A percentile compares a stretch with the other conserved stretches of the same genome.
These are phyloP conservation scores for Mystacornis crossleyi DNA, from an alignment of 2,113 vertebrate species.

Conservation along the genomic window DNA sequence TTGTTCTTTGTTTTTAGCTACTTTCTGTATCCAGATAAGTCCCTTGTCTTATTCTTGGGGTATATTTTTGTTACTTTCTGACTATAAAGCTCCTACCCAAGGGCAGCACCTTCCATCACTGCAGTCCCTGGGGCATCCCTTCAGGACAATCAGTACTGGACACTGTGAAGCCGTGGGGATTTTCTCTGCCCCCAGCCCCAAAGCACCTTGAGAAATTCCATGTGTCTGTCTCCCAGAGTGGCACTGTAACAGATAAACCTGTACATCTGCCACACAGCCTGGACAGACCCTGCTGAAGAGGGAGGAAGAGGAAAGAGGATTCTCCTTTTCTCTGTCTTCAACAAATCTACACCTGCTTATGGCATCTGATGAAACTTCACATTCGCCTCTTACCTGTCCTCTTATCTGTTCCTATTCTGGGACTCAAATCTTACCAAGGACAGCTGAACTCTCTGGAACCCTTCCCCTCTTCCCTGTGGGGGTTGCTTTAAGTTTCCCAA, in stretches of 20 bases:
- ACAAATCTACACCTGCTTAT: background rate
- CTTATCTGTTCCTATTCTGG: background rate
- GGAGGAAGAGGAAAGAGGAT: background rate
- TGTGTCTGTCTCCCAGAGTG: accelerated
- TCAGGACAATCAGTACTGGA: accelerated
- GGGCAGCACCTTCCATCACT: background rate
- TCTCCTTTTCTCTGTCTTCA: background rate
- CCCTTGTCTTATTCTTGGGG: background rate
- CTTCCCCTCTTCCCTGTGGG: background rate
- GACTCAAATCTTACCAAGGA: background rate
- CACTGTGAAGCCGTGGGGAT: accelerated
- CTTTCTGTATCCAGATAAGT: background rate
- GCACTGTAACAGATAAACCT: background rate
- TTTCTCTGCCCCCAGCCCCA: background rate
- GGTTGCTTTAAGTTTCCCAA: background rate
- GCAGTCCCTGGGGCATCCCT: background rate
- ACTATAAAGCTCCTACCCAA: background rate
- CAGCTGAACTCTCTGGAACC: background rate
- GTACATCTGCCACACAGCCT: accelerated
- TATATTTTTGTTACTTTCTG: background rate
- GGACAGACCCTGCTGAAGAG: background rate
- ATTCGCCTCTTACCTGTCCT: background rate
- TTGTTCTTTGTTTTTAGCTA: background rate
- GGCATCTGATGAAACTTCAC: background rate
- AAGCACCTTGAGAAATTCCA: background rate